These are phyloP conservation scores for Drosophila mayaguana DNA, from an alignment of 2,888 invertebrate genomes.

Conservation along the genomic window DNA sequence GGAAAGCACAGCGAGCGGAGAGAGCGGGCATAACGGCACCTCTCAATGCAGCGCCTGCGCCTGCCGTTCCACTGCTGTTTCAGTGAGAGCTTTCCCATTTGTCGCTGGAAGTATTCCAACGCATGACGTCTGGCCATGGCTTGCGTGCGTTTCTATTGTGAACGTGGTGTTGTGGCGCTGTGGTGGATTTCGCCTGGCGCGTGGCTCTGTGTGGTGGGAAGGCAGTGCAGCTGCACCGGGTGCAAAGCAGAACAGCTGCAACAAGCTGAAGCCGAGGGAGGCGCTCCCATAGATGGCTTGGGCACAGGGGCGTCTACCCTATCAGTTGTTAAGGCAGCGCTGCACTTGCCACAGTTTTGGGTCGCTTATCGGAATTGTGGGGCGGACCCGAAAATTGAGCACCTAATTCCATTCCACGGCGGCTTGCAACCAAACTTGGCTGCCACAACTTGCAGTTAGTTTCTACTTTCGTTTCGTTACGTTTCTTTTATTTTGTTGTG, in stretches of 20 bases:
- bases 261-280: constrained; percentile 18
- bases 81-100: constrained; percentile 61
- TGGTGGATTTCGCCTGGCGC: constrained; percentile 42
- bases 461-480: background rate
- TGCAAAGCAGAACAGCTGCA: constrained; percentile 31
- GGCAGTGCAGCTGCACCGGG: constrained; percentile 68
- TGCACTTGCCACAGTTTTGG: constrained; percentile 34
- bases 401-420: constrained; percentile 60
- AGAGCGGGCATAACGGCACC: background rate
- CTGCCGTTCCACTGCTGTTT: constrained; percentile 37
- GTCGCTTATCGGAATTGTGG: constrained; percentile 52
- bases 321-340: constrained; percentile 41
- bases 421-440: constrained; percentile 44
- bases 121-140: constrained; percentile 62
- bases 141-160: constrained; percentile 58
- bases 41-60: constrained; percentile 58
- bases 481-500: constrained; percentile 5
- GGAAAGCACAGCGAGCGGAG: constrained; percentile 4
- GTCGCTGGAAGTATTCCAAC: constrained; percentile 62
- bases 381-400: constrained; percentile 46
- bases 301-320: constrained; percentile 1
- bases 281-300: background rate
- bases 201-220: constrained; percentile 49
- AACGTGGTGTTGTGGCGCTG: constrained; percentile 37
- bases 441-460: background rate